Evolutionary conservation across 2,888 invertebrate species (phyloP).

Genomic region (Sipha maydis): DNA sequence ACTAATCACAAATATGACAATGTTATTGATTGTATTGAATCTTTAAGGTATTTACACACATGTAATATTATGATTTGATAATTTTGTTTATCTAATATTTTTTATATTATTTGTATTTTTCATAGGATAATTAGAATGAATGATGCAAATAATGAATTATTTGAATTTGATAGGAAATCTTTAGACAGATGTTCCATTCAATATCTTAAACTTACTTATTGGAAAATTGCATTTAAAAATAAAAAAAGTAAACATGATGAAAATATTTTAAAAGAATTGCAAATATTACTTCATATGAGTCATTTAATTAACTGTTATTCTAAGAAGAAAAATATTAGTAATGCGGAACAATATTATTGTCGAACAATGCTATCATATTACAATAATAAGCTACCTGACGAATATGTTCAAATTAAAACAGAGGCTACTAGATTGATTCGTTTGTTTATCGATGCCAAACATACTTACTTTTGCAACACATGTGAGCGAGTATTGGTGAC

Average conservation of each 20-base stretch:
- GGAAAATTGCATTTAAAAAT: slow-evolving; percentile 54
- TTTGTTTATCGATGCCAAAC: neutral
- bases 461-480: slow-evolving; percentile 32
- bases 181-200: slow-evolving; percentile 45
- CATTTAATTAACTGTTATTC: slow-evolving; percentile 8
- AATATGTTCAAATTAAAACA: slow-evolving; percentile 35
- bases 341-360: slow-evolving; percentile 37
- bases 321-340: slow-evolving; percentile 14
- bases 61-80: neutral
- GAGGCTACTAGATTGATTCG: slow-evolving; percentile 29
- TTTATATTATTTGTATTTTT: slow-evolving; percentile 15
- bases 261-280: slow-evolving; percentile 42
- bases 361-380: slow-evolving; percentile 42
- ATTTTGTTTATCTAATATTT: neutral
- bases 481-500: slow-evolving; percentile 21
- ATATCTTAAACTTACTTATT: slow-evolving; percentile 44
- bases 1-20: slow-evolving; percentile 17
- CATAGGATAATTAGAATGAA: slow-evolving; percentile 38
- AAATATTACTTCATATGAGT: slow-evolving; percentile 49
- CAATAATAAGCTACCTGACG: neutral
- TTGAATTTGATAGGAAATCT: slow-evolving; percentile 21
- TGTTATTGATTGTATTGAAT: slow-evolving; percentile 58
- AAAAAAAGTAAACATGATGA: slow-evolving; percentile 27
- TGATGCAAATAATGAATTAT: slow-evolving; percentile 17
- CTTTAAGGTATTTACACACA: slow-evolving; percentile 27